Conservation (phyloP, 2,113 vertebrate species). For the Chiloscyllium plagiosum region DNA sequence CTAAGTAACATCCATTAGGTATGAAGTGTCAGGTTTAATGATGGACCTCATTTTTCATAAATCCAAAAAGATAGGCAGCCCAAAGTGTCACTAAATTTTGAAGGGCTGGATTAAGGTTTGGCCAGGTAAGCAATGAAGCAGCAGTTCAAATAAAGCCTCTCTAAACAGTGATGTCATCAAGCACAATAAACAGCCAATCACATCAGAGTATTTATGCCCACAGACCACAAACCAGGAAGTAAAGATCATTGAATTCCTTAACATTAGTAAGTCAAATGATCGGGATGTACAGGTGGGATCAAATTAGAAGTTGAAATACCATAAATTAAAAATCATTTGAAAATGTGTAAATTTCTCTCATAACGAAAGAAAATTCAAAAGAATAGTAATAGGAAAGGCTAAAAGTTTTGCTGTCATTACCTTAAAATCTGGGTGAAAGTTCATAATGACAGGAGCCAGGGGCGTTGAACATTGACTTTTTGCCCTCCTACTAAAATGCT, state of each 20-base stretch:
- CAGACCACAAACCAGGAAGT: not conserved
- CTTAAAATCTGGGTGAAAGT: not conserved
- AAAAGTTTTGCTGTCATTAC: not conserved
- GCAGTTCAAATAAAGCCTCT: not conserved
- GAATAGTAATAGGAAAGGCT: not conserved
- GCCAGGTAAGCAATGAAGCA: not conserved
- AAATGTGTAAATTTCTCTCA: no score
- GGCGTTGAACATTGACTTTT: not conserved
- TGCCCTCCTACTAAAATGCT: not conserved
- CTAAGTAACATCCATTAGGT: not conserved
- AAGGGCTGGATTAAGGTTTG: not conserved
- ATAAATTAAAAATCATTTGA: no score
- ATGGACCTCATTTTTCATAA: not conserved
- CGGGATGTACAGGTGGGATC: not conserved
- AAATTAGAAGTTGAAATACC: no score
- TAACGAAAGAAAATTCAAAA: no score
- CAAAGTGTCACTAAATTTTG: not conserved
- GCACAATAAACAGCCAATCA: not conserved
- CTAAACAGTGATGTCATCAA: not conserved
- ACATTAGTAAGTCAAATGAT: not conserved
- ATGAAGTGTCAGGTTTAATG: not conserved
- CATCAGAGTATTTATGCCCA: not conserved
- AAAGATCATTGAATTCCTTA: not conserved
- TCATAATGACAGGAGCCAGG: not conserved
- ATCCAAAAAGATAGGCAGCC: not conserved